Conservation (phyloP, 2,113 vertebrate species). For the Falco punctatus region DNA sequence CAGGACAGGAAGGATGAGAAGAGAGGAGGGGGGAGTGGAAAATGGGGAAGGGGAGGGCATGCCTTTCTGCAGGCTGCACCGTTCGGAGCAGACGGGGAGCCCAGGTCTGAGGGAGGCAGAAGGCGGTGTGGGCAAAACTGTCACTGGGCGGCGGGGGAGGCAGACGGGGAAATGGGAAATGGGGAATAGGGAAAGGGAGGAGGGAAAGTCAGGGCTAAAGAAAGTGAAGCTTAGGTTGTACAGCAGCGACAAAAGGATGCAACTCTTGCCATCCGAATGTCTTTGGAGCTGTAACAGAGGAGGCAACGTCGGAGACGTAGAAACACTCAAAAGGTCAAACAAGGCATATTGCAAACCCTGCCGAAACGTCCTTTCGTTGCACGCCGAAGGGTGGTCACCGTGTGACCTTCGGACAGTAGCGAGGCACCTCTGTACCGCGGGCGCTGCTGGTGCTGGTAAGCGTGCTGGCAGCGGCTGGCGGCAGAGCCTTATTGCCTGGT, state of each 20-base stretch:
- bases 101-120: background rate
- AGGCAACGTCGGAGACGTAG: background rate
- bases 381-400: background rate
- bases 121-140: background rate
- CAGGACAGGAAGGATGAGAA: constrained; percentile 39
- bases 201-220: background rate
- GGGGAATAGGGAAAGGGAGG: background rate
- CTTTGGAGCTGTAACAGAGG: background rate
- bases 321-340: background rate
- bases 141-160: background rate
- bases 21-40: background rate
- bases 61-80: constrained; percentile 1
- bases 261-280: background rate
- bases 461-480: background rate
- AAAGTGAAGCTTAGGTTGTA: background rate
- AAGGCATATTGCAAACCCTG: background rate
- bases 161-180: background rate
- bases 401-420: background rate
- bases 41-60: background rate
- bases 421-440: background rate
- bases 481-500: background rate
- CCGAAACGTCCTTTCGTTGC: background rate
- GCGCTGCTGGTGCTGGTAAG: background rate
- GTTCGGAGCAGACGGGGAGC: background rate
- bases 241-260: background rate